phyloP scores from a whole-genome alignment of 2,888 invertebrate genomes.

The Brenthis daphne region DNA sequence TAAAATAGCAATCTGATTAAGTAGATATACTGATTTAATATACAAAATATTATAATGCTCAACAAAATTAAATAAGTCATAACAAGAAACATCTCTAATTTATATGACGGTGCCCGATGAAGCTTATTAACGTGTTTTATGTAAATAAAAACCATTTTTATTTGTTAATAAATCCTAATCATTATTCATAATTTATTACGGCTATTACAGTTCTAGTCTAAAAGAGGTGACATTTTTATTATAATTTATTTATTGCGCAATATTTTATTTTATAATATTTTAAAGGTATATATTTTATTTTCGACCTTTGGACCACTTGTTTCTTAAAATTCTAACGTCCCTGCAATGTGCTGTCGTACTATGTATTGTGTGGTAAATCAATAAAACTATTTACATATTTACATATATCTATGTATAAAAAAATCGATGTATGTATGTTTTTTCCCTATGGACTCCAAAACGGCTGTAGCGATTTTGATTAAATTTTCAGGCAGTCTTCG shows the following conservation, averaged over 20 bases:
- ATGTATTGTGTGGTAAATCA: too few relatives aligned
- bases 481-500: too few relatives aligned
- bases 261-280: conserved; percentile 20
- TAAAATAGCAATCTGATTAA: too few relatives aligned
- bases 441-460: too few relatives aligned
- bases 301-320: not conserved
- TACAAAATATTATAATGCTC: conserved; percentile 6
- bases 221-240: conserved; percentile 27
- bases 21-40: not conserved
- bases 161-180: conserved; percentile 30
- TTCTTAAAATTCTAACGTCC: not conserved
- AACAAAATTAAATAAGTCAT: conserved; percentile 18
- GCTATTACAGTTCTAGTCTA: conserved; percentile 23
- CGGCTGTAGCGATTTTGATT: too few relatives aligned
- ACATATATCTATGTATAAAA: too few relatives aligned
- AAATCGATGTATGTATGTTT: too few relatives aligned
- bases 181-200: conserved; percentile 28
- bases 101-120: conserved; percentile 20
- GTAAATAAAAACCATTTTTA: conserved; percentile 26
- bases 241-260: conserved; percentile 27
- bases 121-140: conserved; percentile 25
- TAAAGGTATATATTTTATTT: not conserved
- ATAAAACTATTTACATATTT: too few relatives aligned
- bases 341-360: too few relatives aligned
- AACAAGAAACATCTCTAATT: conserved; percentile 15